phyloP scores from a whole-genome alignment of 1,140 invertebrate species.

The Plodia interpunctella region DNA sequence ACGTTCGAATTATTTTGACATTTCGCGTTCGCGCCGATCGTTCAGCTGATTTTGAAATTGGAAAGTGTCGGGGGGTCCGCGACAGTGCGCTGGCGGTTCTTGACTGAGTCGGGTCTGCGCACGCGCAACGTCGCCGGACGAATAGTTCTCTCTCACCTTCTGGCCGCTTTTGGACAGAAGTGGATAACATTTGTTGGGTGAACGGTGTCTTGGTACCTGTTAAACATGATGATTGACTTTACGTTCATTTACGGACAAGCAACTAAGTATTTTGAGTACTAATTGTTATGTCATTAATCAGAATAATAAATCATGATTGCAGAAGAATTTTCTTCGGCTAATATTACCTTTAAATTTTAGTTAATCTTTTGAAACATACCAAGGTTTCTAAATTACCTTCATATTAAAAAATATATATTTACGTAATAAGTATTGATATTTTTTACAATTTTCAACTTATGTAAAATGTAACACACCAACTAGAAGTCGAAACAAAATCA shows the following conservation, averaged over 20 bases:
- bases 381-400: too few species aligned
- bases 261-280: too few species aligned
- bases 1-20: slow-evolving; percentile 17
- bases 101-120: slow-evolving; percentile 30
- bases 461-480: too few species aligned
- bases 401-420: too few species aligned
- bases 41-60: slow-evolving; percentile 29
- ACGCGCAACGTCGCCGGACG: slow-evolving; percentile 23
- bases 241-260: not conserved
- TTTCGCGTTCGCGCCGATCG: slow-evolving; percentile 20
- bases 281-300: too few species aligned
- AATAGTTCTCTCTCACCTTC: slow-evolving; percentile 24
- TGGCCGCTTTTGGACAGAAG: slow-evolving; percentile 18
- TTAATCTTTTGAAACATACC: too few species aligned
- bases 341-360: too few species aligned
- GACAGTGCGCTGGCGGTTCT: slow-evolving; percentile 24
- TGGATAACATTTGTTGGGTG: slow-evolving; percentile 15
- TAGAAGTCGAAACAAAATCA: too few species aligned
- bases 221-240: not conserved
- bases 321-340: too few species aligned
- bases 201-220: not conserved
- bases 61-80: slow-evolving; percentile 25
- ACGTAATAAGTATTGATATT: too few species aligned
- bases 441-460: too few species aligned
- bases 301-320: too few species aligned